phyloP scores from a whole-genome alignment of 1,140 invertebrate species.

The Nylanderia fulva region DNA sequence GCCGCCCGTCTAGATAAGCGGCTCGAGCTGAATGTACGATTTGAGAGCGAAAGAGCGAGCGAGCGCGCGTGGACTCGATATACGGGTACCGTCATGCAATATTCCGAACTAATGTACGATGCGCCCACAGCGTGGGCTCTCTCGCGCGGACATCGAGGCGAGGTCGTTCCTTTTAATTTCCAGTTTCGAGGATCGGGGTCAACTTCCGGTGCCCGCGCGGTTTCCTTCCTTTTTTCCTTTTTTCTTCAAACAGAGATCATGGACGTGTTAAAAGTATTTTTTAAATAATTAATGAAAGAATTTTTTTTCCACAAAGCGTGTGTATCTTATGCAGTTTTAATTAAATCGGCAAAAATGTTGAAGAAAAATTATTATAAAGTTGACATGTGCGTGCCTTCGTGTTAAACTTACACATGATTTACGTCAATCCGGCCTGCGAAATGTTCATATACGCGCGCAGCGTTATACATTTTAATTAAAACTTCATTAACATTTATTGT shows the following conservation, averaged over 20 bases:
- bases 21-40: constrained; percentile 80
- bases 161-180: constrained; percentile 57
- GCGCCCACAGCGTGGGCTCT: constrained; percentile 67
- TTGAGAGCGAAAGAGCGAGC: constrained; percentile 70
- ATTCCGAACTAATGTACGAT: constrained; percentile 78
- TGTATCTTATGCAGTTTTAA: no score
- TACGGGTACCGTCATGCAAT: constrained; percentile 83
- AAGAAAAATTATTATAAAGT: constrained; percentile 12
- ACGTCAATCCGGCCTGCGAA: not conserved
- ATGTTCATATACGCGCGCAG: not conserved
- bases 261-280: not conserved
- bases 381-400: not conserved
- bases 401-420: not conserved
- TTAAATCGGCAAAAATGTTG: not conserved
- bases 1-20: constrained; percentile 79
- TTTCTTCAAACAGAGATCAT: not conserved
- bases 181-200: constrained; percentile 52
- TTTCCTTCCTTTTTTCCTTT: not conserved
- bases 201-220: not conserved
- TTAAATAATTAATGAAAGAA: not conserved
- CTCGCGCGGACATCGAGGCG: constrained; percentile 43
- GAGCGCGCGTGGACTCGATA: constrained; percentile 72
- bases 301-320: no score
- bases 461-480: not conserved
- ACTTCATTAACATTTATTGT: not conserved